Percentiles rank a stretch among this genome's conserved stretches.
Conservation (phyloP, 1,140 invertebrate species). For the Acyrthosiphon pisum region DNA sequence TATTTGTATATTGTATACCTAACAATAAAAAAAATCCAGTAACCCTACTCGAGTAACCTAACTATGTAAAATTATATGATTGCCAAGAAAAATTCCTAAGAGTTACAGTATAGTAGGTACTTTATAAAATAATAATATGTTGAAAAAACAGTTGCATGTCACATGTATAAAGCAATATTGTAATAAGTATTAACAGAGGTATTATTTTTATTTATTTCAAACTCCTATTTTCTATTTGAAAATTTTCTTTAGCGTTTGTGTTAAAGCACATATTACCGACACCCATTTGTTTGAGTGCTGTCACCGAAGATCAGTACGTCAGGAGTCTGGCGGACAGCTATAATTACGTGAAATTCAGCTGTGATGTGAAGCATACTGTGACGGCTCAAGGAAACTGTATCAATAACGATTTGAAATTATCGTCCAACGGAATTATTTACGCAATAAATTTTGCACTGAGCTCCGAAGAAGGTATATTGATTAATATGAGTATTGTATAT, state of each 20-base stretch:
- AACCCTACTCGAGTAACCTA: neutral
- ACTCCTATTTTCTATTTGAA: neutral
- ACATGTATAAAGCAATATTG: too few species aligned
- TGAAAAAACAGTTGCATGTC: neutral
- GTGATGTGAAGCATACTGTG: constrained; percentile 62
- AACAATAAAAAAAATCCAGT: neutral
- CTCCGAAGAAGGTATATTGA: constrained; percentile 25
- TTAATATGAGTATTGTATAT: neutral
- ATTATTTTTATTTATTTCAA: neutral
- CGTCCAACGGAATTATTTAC: constrained; percentile 65
- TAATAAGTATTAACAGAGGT: neutral
- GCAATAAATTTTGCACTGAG: constrained; percentile 61
- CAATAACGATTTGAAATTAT: constrained; percentile 62
- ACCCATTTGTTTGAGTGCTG: constrained; percentile 64
- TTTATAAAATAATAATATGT: neutral
- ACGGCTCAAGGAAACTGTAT: constrained; percentile 63
- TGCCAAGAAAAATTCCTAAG: neutral
- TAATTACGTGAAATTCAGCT: constrained; percentile 63
- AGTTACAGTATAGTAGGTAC: neutral
- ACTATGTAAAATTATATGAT: neutral
- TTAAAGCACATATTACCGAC: constrained; percentile 65
- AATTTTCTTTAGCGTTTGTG: constrained; percentile 16
- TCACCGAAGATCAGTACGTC: constrained; percentile 64
- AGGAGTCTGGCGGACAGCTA: constrained; percentile 61
- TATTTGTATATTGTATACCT: neutral